Conservation (phyloP, 2,113 vertebrate genomes). For the Microtus oregoni region DNA sequence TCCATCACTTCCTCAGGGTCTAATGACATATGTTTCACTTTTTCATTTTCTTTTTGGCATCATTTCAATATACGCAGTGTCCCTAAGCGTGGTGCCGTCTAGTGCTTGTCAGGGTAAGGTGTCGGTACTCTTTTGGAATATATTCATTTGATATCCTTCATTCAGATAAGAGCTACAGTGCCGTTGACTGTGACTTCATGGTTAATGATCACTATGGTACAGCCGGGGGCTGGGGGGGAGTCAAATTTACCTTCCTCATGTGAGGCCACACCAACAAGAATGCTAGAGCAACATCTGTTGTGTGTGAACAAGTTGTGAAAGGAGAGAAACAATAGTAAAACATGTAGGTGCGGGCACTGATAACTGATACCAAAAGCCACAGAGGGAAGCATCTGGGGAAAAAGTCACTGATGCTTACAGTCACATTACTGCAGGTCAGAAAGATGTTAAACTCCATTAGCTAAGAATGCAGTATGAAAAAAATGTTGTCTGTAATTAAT, state of each 20-base stretch:
- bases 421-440: neutral
- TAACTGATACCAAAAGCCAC: neutral
- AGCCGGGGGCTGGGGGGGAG: neutral
- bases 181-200: neutral
- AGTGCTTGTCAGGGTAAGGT: neutral
- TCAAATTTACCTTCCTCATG: neutral
- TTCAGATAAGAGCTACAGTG: neutral
- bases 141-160: neutral
- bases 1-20: neutral
- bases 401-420: neutral
- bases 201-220: conserved; percentile 8
- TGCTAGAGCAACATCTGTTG: conserved; percentile 4
- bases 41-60: neutral
- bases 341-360: neutral
- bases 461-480: neutral
- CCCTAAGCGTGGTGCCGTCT: neutral
- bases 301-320: neutral
- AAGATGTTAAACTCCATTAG: neutral
- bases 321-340: neutral
- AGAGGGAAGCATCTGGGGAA: neutral
- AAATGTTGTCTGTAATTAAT: neutral
- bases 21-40: neutral
- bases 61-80: conserved; percentile 10
- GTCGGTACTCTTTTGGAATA: neutral
- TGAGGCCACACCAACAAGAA: neutral